phyloP scores from a whole-genome alignment of 2,113 vertebrate genomes.

The Cyanoliseus patagonus region DNA sequence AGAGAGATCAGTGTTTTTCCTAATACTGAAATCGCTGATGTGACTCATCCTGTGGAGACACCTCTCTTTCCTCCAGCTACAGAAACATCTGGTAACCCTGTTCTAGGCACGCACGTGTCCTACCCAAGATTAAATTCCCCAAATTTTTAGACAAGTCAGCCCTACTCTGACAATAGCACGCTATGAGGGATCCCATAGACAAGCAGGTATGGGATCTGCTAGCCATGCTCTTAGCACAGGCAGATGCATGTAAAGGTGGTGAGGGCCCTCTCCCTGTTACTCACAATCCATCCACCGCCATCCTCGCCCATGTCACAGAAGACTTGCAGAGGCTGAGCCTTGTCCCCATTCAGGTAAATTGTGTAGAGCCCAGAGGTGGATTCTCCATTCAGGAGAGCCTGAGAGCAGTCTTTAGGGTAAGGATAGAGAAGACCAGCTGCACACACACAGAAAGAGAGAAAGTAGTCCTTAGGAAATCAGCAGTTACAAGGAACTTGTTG shows the following conservation, averaged over 20 bases:
- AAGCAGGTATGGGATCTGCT: not conserved
- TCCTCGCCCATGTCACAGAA: slow-evolving; percentile 95
- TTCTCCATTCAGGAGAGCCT: slow-evolving; percentile 92
- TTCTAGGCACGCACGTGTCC: not conserved
- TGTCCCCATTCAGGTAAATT: slow-evolving; percentile 87
- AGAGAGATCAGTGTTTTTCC: not conserved
- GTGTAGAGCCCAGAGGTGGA: slow-evolving; percentile 86
- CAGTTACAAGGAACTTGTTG: not conserved
- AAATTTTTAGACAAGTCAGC: not conserved
- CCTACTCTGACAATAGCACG: not conserved
- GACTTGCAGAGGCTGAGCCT: slow-evolving; percentile 86
- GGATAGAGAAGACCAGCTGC: slow-evolving; percentile 90
- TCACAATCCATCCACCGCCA: slow-evolving; percentile 97
- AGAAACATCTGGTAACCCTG: not conserved
- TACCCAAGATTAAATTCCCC: not conserved
- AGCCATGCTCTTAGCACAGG: not conserved
- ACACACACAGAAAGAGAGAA: not conserved
- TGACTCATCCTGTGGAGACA: no score
- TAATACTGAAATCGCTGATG: not conserved
- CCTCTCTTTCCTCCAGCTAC: not conserved
- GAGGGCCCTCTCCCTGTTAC: not conserved
- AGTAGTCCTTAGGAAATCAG: not conserved
- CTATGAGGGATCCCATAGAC: no score
- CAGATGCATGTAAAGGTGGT: fast-evolving
- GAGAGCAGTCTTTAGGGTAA: slow-evolving; percentile 92